These are phyloP conservation scores for Carabus problematicus DNA, from an alignment of 2,888 invertebrate species.

Conservation along the genomic window DNA sequence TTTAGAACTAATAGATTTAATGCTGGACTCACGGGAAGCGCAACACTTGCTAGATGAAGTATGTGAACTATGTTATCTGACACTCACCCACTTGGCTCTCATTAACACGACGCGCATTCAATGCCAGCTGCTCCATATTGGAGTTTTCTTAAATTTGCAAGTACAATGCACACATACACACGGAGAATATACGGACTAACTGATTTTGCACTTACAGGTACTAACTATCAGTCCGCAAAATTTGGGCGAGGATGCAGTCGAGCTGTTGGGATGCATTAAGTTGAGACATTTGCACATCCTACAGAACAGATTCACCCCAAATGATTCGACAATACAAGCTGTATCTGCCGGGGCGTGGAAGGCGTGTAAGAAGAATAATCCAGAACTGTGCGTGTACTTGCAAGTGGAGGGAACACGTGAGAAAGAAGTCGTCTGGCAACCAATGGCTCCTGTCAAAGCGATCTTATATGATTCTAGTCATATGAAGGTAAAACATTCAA, in stretches of 20 bases:
- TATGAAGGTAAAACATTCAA: conserved; percentile 59
- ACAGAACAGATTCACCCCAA: conserved; percentile 75
- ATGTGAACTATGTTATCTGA: conserved; percentile 68
- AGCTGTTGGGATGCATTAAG: conserved; percentile 70
- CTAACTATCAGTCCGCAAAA: conserved; percentile 76
- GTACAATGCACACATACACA: conserved; percentile 54
- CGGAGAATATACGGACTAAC: conserved; percentile 5
- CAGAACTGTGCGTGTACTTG: conserved; percentile 71
- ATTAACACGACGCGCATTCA: conserved; percentile 76
- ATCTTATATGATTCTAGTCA: conserved; percentile 70
- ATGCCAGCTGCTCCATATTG: conserved; percentile 76
- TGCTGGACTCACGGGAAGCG: conserved; percentile 75
- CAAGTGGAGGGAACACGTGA: conserved; percentile 68
- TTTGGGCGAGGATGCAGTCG: conserved; percentile 74
- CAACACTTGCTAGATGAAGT: conserved; percentile 76
- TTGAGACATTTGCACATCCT: conserved; percentile 74
- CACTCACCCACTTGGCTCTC: conserved; percentile 69
- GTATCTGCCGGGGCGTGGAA: conserved; percentile 62
- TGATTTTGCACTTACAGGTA: conserved; percentile 58
- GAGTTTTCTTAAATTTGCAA: conserved; percentile 76
- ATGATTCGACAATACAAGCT: conserved; percentile 61
- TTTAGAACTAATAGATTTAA: conserved; percentile 75
- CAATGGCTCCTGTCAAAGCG: conserved; percentile 71
- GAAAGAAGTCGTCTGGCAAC: conserved; percentile 71
- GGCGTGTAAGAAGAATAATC: conserved; percentile 64